phyloP scores from a whole-genome alignment of 1,140 invertebrate genomes.

The Anoplolepis gracilipes region DNA sequence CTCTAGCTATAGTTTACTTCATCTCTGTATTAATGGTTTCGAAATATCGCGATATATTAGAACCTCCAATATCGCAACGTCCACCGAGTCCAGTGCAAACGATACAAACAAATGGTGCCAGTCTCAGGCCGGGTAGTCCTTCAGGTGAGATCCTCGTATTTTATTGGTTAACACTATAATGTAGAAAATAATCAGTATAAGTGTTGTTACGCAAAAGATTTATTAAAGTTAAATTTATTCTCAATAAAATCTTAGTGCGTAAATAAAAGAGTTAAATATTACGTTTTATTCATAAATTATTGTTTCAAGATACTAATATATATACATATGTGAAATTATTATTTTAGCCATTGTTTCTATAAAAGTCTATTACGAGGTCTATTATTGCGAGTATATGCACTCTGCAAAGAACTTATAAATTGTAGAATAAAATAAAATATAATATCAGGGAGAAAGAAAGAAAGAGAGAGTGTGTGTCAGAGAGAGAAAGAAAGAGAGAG shows the following conservation, averaged over 20 bases:
- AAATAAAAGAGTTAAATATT: background rate
- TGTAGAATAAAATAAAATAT: background rate
- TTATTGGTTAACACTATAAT: conserved; percentile 23
- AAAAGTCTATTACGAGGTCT: background rate
- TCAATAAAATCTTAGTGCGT: background rate
- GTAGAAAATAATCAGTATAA: conserved; percentile 1
- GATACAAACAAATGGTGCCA: conserved; percentile 87
- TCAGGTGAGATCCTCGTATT: conserved; percentile 86
- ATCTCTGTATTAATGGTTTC: conserved; percentile 99
- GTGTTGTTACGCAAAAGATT: conserved; percentile 17
- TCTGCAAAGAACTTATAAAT: conserved; percentile 55
- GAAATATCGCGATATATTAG: conserved; percentile 99
- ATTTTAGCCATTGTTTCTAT: background rate
- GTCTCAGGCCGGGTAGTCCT: conserved; percentile 87
- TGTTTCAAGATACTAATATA: background rate
- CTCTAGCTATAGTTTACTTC: conserved; percentile 99
- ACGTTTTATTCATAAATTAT: conserved; percentile 2
- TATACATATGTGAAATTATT: background rate
- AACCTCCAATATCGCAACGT: conserved; percentile 91
- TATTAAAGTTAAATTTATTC: background rate
- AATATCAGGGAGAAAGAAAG: too few species aligned
- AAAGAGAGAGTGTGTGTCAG: too few species aligned
- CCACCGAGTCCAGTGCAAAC: conserved; percentile 87
- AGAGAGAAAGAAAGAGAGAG: too few species aligned
- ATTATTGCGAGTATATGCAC: conserved; percentile 34